phyloP scores from a whole-genome alignment of 2,888 invertebrate species.

The Drymonia ruficornis region DNA sequence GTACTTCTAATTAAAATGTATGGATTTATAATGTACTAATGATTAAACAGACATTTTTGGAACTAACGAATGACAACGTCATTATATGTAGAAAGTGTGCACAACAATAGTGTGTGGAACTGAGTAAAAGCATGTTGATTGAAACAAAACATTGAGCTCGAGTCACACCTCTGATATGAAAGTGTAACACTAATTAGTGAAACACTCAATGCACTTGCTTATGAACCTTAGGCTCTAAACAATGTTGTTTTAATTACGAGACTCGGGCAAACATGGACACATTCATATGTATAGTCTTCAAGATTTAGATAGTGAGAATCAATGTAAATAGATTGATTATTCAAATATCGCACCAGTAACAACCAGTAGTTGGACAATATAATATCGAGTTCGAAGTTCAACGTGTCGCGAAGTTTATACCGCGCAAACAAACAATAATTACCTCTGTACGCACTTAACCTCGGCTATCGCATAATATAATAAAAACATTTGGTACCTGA shows the following conservation, averaged over 20 bases:
- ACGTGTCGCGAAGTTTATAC: conserved; percentile 18
- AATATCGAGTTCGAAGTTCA: conserved; percentile 28
- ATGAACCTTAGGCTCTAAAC: background rate
- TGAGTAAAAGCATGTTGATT: conserved; percentile 3
- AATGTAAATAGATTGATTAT: background rate
- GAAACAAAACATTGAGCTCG: conserved; percentile 2
- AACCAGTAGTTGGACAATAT: conserved; percentile 5
- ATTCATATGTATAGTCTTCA: background rate
- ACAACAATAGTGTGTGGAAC: background rate
- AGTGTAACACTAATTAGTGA: conserved; percentile 1
- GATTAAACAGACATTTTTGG: too few relatives aligned
- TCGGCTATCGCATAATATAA: conserved; percentile 56
- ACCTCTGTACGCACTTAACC: conserved; percentile 50
- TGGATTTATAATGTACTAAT: too few relatives aligned
- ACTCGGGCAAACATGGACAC: background rate
- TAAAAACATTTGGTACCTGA: conserved; percentile 77
- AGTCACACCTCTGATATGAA: conserved; percentile 7
- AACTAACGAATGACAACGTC: background rate
- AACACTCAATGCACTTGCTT: background rate
- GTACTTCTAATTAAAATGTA: too few relatives aligned
- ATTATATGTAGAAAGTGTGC: background rate
- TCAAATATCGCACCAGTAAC: background rate
- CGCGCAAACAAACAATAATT: conserved; percentile 46
- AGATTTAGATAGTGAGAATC: background rate
- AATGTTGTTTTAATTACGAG: background rate